Evolutionary conservation across 2,888 invertebrate genomes (phyloP).

Genomic region (Margaritifera margaritifera): DNA sequence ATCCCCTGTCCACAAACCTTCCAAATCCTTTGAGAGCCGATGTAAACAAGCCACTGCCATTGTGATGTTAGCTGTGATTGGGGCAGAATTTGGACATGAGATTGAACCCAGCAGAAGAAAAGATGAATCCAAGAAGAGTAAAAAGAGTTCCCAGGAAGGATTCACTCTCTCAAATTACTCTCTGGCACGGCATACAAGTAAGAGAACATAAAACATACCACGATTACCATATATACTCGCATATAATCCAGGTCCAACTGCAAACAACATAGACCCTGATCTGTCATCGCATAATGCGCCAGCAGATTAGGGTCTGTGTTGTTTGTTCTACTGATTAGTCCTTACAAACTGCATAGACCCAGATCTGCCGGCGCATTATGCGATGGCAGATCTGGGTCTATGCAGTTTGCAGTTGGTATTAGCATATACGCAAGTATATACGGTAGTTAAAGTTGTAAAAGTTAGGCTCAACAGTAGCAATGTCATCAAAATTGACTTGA

Average conservation of each 20-base stretch:
- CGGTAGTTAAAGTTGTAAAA: not conserved
- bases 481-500: too few species aligned
- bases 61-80: slow-evolving; percentile 95
- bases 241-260: too few species aligned
- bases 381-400: too few species aligned
- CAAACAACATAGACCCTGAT: too few species aligned
- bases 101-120: slow-evolving; percentile 77
- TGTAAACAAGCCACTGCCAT: slow-evolving; percentile 98
- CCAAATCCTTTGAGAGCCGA: slow-evolving; percentile 67
- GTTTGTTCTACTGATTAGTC: too few species aligned
- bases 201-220: slow-evolving; percentile 38
- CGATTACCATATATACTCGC: too few species aligned
- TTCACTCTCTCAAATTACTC: slow-evolving; percentile 87
- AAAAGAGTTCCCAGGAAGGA: slow-evolving; percentile 85
- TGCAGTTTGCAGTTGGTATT: too few species aligned
- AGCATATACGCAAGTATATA: too few species aligned
- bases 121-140: slow-evolving; percentile 79
- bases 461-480: not conserved
- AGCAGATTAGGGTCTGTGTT: too few species aligned
- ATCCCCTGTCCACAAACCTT: slow-evolving; percentile 54
- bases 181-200: slow-evolving; percentile 91
- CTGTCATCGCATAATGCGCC: too few species aligned
- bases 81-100: slow-evolving; percentile 98
- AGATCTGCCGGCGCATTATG: too few species aligned
- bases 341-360: too few species aligned